phyloP scores from a whole-genome alignment of 2,797 vertebrate species.

The Triplophysa bombifrons region DNA sequence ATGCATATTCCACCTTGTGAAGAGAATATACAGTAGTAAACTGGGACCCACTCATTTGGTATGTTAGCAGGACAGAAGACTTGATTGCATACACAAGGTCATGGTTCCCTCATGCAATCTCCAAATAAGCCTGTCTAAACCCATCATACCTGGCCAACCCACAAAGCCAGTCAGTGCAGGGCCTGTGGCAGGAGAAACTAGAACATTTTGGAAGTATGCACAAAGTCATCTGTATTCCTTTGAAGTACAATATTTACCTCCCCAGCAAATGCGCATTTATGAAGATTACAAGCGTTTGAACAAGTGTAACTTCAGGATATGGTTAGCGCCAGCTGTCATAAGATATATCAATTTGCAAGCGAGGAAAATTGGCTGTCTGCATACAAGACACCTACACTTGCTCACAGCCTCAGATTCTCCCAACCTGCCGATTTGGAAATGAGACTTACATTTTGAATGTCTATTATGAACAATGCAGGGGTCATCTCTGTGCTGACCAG shows the following conservation, averaged over 20 bases:
- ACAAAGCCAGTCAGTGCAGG: conserved; percentile 39
- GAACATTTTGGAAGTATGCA: conserved; percentile 6
- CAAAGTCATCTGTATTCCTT: conserved; percentile 35
- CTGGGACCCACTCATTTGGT: conserved; percentile 18
- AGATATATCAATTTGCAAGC: conserved; percentile 45
- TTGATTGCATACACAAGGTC: conserved; percentile 24
- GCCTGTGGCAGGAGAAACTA: conserved; percentile 4
- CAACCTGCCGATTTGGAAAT: conserved; percentile 35
- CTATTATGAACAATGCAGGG: conserved; percentile 30
- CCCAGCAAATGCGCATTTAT: conserved; percentile 11
- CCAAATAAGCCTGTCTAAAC: conserved; percentile 46
- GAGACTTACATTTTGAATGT: conserved; percentile 27
- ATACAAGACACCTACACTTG: conserved; percentile 17
- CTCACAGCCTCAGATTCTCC: conserved; percentile 25
- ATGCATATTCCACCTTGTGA: conserved; percentile 37
- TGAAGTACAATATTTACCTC: conserved; percentile 44
- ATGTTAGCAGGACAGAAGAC: conserved; percentile 8
- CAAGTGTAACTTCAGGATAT: conserved; percentile 37
- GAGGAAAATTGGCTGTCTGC: conserved; percentile 33
- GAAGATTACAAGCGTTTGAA: conserved; percentile 44
- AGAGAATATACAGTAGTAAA: conserved; percentile 38
- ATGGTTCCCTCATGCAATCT: conserved; percentile 38
- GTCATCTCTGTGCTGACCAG: conserved; percentile 56
- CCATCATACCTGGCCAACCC: conserved; percentile 49
- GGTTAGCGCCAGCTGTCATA: conserved; percentile 13